phyloP scores from a whole-genome alignment of 2,888 invertebrate genomes.

The Neoscelio sp. region DNA sequence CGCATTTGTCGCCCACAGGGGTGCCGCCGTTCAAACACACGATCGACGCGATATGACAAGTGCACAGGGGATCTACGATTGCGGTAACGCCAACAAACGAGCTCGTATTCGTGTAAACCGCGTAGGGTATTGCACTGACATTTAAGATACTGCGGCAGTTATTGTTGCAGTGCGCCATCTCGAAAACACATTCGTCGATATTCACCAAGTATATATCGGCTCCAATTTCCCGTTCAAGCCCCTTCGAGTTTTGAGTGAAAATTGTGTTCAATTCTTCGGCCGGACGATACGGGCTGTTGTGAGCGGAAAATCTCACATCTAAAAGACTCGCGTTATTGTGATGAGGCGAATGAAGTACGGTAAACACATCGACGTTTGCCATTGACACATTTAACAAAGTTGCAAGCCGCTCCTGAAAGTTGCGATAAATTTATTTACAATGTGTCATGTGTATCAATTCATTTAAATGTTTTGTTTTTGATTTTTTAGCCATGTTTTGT shows the following conservation, averaged over 20 bases:
- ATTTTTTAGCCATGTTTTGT: too few species aligned
- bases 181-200: conserved; percentile 95
- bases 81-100: conserved; percentile 97
- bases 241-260: conserved; percentile 88
- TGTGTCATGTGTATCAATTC: too few species aligned
- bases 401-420: conserved; percentile 85
- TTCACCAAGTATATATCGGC: conserved; percentile 93
- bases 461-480: too few species aligned
- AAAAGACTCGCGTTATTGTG: conserved; percentile 86
- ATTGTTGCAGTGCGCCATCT: conserved; percentile 88
- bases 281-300: conserved; percentile 96
- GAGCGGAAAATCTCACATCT: conserved; percentile 96
- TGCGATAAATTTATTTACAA: too few species aligned
- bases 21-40: conserved; percentile 92
- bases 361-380: conserved; percentile 96
- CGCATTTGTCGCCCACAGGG: conserved; percentile 87
- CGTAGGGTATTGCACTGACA: conserved; percentile 89
- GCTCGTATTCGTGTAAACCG: conserved; percentile 96
- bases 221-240: conserved; percentile 89
- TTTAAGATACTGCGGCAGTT: conserved; percentile 93
- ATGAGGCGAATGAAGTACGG: conserved; percentile 90
- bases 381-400: conserved; percentile 90
- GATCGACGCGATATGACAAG: conserved; percentile 85
- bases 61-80: conserved; percentile 91
- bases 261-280: conserved; percentile 95